Conservation (phyloP, 2,888 invertebrate species). For the Dromius quadrimaculatus region DNA sequence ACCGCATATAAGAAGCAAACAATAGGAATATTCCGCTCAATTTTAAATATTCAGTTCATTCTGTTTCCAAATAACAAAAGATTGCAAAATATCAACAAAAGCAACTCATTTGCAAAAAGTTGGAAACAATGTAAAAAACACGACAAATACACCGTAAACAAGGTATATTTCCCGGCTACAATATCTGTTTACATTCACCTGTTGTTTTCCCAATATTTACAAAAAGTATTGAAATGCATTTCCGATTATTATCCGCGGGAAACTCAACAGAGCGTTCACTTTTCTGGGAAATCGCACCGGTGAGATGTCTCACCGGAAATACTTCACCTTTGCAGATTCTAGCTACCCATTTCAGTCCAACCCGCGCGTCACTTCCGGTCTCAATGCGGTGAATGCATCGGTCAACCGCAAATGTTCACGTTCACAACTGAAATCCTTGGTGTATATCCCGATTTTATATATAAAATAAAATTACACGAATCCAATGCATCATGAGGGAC, state of each 20-base stretch:
- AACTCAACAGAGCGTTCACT: not conserved
- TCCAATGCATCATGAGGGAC: no score
- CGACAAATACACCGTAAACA: no score
- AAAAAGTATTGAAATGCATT: conserved; percentile 17
- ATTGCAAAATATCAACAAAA: no score
- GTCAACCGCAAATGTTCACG: conserved; percentile 42
- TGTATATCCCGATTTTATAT: conserved; percentile 49
- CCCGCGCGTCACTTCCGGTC: conserved; percentile 9
- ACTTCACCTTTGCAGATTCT: not conserved
- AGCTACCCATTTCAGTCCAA: conserved; percentile 23
- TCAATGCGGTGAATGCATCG: conserved; percentile 42
- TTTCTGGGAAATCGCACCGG: not conserved
- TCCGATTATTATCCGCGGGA: conserved; percentile 9
- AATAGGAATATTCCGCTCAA: no score
- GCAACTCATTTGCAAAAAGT: no score
- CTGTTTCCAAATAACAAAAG: no score
- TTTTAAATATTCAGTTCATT: no score
- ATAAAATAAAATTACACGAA: no score
- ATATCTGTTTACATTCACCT: not conserved
- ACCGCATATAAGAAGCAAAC: no score
- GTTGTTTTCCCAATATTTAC: no score
- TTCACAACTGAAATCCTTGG: conserved; percentile 41
- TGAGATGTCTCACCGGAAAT: not conserved
- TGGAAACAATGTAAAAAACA: no score
- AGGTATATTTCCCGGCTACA: not conserved